Percentiles rank a stretch among this genome's conserved stretches.
Evolutionary conservation across 2,797 vertebrate genomes (phyloP).

Genomic region (Syndactyla subalaris): DNA sequence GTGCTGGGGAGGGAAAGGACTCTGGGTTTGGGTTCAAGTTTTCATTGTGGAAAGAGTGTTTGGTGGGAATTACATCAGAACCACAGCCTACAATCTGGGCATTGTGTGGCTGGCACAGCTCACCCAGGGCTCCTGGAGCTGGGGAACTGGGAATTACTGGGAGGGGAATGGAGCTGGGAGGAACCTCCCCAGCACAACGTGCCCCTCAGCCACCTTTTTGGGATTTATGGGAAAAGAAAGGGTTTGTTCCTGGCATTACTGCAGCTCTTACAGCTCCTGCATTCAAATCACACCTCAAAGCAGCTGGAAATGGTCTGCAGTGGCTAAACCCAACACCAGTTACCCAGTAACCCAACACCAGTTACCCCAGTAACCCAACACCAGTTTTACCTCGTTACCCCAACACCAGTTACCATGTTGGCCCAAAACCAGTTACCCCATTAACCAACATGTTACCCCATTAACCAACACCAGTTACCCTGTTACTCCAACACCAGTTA

Average conservation of each 20-base stretch:
- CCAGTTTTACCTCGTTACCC: too few relatives aligned
- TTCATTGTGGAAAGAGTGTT: neutral
- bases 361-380: neutral
- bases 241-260: neutral
- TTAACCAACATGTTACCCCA: neutral
- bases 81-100: neutral
- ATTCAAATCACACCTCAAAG: neutral
- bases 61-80: constrained; percentile 49
- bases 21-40: neutral
- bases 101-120: neutral
- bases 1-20: neutral
- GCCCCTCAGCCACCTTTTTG: neutral
- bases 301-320: neutral
- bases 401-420: neutral
- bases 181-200: neutral
- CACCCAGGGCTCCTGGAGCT: neutral
- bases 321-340: neutral
- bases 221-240: neutral
- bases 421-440: neutral
- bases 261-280: neutral
- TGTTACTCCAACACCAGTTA: neutral
- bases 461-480: neutral
- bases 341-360: neutral
- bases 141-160: neutral
- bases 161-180: neutral